phyloP scores from a whole-genome alignment of 2,797 vertebrate species.

The Labeo calbasu region DNA sequence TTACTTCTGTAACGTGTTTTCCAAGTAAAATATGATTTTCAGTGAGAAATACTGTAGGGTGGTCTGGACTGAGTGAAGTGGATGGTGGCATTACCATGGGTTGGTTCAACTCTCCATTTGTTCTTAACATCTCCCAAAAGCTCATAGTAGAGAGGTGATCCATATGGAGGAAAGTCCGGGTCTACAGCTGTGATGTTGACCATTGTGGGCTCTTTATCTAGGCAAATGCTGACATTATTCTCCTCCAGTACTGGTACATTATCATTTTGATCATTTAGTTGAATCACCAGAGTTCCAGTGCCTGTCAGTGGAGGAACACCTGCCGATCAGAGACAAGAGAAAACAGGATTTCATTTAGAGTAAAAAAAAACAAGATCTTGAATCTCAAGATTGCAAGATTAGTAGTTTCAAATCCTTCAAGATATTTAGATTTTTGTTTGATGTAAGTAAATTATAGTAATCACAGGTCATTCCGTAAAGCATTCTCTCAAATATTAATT shows the following conservation, averaged over 20 bases:
- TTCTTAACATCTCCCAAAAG: conserved; percentile 67
- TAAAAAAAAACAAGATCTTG: background rate
- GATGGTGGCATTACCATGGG: conserved; percentile 60
- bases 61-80: background rate
- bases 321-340: conserved; percentile 46
- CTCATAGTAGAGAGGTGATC: conserved; percentile 72
- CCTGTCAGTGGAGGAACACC: conserved; percentile 68
- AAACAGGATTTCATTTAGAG: background rate
- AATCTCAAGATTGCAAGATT: background rate
- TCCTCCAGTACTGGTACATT: conserved; percentile 56
- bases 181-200: conserved; percentile 59
- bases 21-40: background rate
- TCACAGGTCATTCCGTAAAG: too few relatives aligned
- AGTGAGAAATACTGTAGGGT: background rate
- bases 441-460: too few relatives aligned
- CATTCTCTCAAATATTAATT: too few relatives aligned
- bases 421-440: too few relatives aligned
- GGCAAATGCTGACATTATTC: conserved; percentile 53
- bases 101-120: conserved; percentile 70
- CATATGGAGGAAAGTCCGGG: conserved; percentile 63
- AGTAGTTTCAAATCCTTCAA: too few relatives aligned
- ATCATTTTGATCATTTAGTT: conserved; percentile 67
- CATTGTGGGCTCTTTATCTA: conserved; percentile 41
- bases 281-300: conserved; percentile 60
- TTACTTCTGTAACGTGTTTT: background rate